A percentile compares a stretch with the other conserved stretches of the same genome.
These are phyloP conservation scores for Tenualosa thibaudeaui DNA, from an alignment of 2,797 vertebrate species.

Conservation along the genomic window DNA sequence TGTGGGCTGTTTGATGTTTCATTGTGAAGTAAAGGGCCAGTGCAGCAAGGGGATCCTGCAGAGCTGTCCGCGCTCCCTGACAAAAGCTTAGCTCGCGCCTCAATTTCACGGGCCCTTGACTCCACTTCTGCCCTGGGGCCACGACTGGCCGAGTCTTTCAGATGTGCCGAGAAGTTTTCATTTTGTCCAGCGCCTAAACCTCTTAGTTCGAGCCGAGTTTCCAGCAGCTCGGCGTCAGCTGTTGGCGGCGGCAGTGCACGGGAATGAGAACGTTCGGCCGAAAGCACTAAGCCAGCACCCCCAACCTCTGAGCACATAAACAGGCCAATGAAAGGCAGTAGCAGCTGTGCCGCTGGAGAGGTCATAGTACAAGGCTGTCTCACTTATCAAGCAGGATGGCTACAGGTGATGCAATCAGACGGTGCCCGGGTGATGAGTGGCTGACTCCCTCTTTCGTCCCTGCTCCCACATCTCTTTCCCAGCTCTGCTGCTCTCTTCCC, in stretches of 20 bases:
- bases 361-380: constrained; percentile 21
- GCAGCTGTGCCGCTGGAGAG: not conserved
- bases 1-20: constrained; percentile 2
- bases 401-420: constrained; percentile 25
- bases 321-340: not conserved
- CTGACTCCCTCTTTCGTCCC: constrained; percentile 39
- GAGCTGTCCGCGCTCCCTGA: not conserved
- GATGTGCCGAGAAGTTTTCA: constrained; percentile 16
- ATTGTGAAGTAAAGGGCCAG: not conserved
- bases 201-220: constrained; percentile 16
- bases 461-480: constrained; percentile 31
- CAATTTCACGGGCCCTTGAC: constrained; percentile 19
- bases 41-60: not conserved
- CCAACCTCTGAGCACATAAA: not conserved
- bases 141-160: not conserved
- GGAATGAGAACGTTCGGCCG: not conserved
- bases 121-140: not conserved
- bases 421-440: constrained; percentile 15
- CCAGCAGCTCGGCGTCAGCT: not conserved
- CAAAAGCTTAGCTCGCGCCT: constrained; percentile 19
- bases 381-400: constrained; percentile 5
- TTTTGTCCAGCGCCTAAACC: constrained; percentile 8
- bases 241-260: no score
- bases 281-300: not conserved
- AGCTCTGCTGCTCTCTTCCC: not conserved